These are phyloP conservation scores for Aplochiton taeniatus DNA, from an alignment of 2,797 vertebrate species.

Conservation along the genomic window DNA sequence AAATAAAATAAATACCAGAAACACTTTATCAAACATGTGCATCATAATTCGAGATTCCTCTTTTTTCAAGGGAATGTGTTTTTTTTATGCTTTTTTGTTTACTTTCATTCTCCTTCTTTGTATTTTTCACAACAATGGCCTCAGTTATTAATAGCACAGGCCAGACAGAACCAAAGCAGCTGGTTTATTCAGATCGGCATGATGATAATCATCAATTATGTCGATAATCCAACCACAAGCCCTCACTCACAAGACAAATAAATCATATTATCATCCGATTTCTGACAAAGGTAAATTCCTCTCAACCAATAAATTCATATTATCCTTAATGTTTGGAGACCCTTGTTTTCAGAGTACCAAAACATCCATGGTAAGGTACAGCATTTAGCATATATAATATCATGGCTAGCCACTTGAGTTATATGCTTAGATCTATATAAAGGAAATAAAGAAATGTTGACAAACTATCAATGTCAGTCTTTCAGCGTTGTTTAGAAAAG, in stretches of 20 bases:
- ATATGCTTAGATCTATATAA: background rate
- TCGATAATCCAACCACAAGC: constrained; percentile 37
- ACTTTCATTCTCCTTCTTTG: constrained; percentile 34
- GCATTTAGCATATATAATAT: background rate
- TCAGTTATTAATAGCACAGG: constrained; percentile 52
- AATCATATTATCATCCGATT: too few relatives aligned
- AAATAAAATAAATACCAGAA: constrained; percentile 61
- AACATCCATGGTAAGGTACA: background rate
- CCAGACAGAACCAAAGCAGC: constrained; percentile 62
- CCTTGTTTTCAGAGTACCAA: background rate
- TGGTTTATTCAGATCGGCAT: constrained; percentile 53
- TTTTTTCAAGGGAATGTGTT: constrained; percentile 31
- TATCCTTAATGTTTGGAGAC: too few relatives aligned
- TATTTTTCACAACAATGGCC: constrained; percentile 68
- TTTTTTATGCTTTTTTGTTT: constrained; percentile 33
- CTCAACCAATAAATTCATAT: too few relatives aligned
- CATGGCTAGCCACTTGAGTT: too few relatives aligned
- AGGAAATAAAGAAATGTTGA: constrained; percentile 27
- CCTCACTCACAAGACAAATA: too few relatives aligned
- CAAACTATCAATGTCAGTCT: constrained; percentile 32
- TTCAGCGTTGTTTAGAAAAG: constrained; percentile 36
- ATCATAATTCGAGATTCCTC: constrained; percentile 48
- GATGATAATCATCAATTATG: constrained; percentile 39
- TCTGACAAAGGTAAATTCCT: too few relatives aligned
- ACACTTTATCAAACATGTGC: constrained; percentile 66